Evolutionary conservation across 2,888 invertebrate genomes (phyloP), one percentile per base, ranked within the genome.

Genomic region (Syritta pipiens): DNA sequence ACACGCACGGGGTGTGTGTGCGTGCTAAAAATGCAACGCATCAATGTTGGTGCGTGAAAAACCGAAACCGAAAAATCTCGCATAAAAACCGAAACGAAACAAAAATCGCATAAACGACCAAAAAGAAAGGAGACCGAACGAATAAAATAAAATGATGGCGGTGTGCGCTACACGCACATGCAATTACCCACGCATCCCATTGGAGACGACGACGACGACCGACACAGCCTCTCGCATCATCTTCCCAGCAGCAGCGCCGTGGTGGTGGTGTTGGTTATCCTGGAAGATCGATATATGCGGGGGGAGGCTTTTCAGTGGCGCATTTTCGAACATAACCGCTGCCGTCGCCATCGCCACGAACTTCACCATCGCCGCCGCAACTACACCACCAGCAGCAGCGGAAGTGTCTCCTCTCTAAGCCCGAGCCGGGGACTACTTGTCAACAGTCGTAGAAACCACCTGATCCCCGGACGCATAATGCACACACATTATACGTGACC

Each of bases 121-220:
- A 79, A 79, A 79, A 57, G 79, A 74, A 67, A 74, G 55, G 67
- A 74, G 79, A 68, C 28, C 72, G 26, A 72, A 60, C 49, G 76
- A 74, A 68, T 74, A 79, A 79, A 79, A 79, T 79, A 79, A 79
- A 79, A 79, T 79, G 79, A 79, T 79, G 79, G 74, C 79, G 79
- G 74, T 74, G 79, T 72, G 67, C 74, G 63, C 79, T 67, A 79
- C 79, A 79, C 79, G 79, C 79, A 79, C 79, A 79, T 79, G 79
- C 79, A 79, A 74, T 79, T 79, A 49, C 74, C 79, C 79, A 79
- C 79, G 79, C 79, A 79, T 79, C 79, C 59, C 79, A 74, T 79
- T 79, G 79, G 79, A 79, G 79, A 62, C 67, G 42, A 35, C 63
- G n/a, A n/a, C n/a, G n/a, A n/a, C 57, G 44, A 24, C 46, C 60